phyloP scores from a whole-genome alignment of 2,888 invertebrate species.

The Xanthostigma xanthostigma region DNA sequence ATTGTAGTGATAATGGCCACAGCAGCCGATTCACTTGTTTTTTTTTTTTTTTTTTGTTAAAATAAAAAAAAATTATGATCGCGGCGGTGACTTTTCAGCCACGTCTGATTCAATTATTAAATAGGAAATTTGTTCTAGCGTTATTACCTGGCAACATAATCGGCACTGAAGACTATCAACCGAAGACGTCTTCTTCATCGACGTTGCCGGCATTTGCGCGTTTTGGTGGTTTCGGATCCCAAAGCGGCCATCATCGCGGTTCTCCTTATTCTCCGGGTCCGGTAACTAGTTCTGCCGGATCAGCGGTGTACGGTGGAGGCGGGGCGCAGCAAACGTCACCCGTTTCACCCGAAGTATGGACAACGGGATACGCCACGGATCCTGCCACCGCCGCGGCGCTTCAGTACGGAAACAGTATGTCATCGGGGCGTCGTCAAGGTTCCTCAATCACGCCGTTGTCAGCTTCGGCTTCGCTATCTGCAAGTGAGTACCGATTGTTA shows the following conservation, averaged over 20 bases:
- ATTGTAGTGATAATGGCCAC: too few relatives aligned
- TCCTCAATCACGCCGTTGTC: background rate
- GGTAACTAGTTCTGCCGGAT: background rate
- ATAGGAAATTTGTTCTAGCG: too few relatives aligned
- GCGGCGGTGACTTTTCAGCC: too few relatives aligned
- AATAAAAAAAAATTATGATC: too few relatives aligned
- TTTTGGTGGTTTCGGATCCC: background rate
- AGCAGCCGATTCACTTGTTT: too few relatives aligned
- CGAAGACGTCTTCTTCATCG: background rate
- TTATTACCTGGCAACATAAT: too few relatives aligned
- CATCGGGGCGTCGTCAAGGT: background rate
- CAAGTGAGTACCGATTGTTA: background rate
- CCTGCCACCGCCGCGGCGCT: background rate
- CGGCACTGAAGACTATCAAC: too few relatives aligned
- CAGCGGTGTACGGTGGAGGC: background rate
- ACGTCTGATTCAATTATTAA: too few relatives aligned
- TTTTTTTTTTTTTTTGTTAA: too few relatives aligned
- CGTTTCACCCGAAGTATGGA: background rate
- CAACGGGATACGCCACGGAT: background rate
- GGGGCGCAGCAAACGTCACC: background rate
- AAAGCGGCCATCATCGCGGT: background rate
- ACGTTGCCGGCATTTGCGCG: conserved; percentile 5
- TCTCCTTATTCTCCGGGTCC: conserved; percentile 3
- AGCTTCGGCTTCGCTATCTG: background rate
- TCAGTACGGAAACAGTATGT: background rate